phyloP scores from a whole-genome alignment of 2,797 vertebrate genomes.

The Paratrypauchen microcephalus region DNA sequence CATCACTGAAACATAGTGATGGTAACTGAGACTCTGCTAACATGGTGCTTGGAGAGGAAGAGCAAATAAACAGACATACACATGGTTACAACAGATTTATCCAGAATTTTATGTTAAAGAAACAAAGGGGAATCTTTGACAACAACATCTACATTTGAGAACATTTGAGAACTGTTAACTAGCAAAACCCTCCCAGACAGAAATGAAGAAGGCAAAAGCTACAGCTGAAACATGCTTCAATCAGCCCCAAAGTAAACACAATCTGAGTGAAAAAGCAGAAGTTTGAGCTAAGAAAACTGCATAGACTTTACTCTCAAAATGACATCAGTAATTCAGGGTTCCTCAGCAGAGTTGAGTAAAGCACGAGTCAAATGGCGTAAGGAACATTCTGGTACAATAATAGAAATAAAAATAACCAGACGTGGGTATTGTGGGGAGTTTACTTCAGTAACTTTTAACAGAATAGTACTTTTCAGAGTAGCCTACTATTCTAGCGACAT shows the following conservation, averaged over 20 bases:
- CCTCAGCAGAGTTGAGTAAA: conserved; percentile 21
- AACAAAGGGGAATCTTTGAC: not conserved
- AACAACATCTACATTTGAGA: not conserved
- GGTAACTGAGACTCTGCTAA: no score
- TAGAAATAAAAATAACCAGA: no score
- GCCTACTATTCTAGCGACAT: no score
- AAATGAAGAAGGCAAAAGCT: conserved; percentile 26
- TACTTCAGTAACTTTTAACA: no score
- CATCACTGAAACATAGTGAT: no score
- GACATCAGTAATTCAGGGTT: conserved; percentile 44
- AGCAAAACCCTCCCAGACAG: not conserved
- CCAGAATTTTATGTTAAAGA: not conserved
- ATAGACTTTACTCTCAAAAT: conserved; percentile 27
- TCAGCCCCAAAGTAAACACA: conserved; percentile 8
- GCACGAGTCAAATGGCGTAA: conserved; percentile 3
- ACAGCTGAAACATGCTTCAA: conserved; percentile 15
- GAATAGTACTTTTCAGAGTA: no score
- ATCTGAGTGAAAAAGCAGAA: not conserved
- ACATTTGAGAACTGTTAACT: not conserved
- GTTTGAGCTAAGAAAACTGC: conserved; percentile 17
- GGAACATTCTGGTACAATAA: not conserved
- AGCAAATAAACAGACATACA: not conserved
- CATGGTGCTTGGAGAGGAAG: not conserved
- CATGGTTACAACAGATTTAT: not conserved
- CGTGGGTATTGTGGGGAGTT: no score